A percentile compares a stretch with the other conserved stretches of the same genome.
These are phyloP conservation scores for Rhea pennata DNA, from an alignment of 2,113 vertebrate species.

Conservation along the genomic window DNA sequence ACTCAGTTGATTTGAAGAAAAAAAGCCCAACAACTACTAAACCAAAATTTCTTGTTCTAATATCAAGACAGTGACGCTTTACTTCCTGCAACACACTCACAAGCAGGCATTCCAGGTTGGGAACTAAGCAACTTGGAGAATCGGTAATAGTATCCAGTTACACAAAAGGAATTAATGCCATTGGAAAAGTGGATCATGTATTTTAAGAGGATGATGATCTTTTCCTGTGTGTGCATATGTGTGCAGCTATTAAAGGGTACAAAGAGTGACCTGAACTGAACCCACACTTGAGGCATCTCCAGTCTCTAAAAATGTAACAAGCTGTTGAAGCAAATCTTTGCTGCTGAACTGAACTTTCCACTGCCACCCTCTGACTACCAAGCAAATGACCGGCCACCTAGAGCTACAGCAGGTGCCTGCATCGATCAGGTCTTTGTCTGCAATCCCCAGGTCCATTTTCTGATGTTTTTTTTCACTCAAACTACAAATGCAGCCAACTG, in stretches of 20 bases:
- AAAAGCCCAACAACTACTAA: not conserved
- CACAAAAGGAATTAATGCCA: constrained; percentile 9
- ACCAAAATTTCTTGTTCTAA: not conserved
- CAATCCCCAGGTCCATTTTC: not conserved
- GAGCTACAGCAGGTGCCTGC: not conserved
- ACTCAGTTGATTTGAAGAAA: not conserved
- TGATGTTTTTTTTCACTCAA: constrained; percentile 12
- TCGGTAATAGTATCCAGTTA: not conserved
- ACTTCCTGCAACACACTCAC: not conserved
- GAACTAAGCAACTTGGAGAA: not conserved
- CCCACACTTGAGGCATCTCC: constrained; percentile 40
- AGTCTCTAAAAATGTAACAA: constrained; percentile 61
- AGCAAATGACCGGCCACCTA: not conserved
- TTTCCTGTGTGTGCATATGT: not conserved
- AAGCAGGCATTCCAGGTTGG: not conserved
- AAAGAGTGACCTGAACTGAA: constrained; percentile 59
- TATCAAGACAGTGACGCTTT: not conserved
- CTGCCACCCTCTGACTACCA: not conserved
- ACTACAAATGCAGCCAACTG: not conserved
- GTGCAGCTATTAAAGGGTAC: constrained; percentile 48
- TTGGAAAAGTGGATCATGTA: not conserved
- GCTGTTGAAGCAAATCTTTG: constrained; percentile 32
- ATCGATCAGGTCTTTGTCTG: not conserved
- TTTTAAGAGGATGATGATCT: constrained; percentile 17
- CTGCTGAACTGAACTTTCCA: constrained; percentile 18